A percentile compares a stretch with the other conserved stretches of the same genome.
phyloP scores from a whole-genome alignment of 2,888 invertebrate genomes.

The Diogma glabrata region DNA sequence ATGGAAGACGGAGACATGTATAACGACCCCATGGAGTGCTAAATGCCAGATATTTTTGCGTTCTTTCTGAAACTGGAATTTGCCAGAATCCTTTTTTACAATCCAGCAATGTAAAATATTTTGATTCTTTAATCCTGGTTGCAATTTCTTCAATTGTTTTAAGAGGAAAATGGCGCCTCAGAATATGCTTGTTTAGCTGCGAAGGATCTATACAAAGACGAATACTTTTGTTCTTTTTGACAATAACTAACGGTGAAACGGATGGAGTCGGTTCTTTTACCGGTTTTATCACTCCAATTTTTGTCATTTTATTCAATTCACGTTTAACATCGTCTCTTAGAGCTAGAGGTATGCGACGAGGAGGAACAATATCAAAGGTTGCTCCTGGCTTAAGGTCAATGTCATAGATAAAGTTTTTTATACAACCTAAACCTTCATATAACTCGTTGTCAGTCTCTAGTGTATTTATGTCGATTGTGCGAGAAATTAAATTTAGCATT shows the following conservation, averaged over 20 bases:
- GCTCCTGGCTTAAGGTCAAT: background rate
- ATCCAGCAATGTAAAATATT: background rate
- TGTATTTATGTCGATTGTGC: too few species aligned
- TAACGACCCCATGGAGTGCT: background rate
- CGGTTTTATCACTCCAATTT: too few species aligned
- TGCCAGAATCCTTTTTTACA: conserved; percentile 6
- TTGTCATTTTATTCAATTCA: too few species aligned
- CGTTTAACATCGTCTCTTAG: background rate
- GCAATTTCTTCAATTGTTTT: background rate
- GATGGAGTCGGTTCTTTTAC: background rate
- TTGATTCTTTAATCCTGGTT: background rate
- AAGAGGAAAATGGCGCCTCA: background rate
- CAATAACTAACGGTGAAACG: background rate
- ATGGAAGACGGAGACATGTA: conserved; percentile 16
- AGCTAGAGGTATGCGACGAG: background rate
- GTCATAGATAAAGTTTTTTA: background rate
- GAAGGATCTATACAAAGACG: background rate
- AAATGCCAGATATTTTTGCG: background rate
- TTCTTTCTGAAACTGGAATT: background rate
- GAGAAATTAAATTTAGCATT: too few species aligned
- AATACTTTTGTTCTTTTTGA: background rate
- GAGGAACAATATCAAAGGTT: background rate
- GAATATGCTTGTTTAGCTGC: background rate
- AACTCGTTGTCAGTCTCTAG: background rate
- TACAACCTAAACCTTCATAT: background rate